These are phyloP conservation scores for Parazoanthus atlanticus DNA, from an alignment of 92 coral and sea anemone genomes.

Conservation along the genomic window DNA sequence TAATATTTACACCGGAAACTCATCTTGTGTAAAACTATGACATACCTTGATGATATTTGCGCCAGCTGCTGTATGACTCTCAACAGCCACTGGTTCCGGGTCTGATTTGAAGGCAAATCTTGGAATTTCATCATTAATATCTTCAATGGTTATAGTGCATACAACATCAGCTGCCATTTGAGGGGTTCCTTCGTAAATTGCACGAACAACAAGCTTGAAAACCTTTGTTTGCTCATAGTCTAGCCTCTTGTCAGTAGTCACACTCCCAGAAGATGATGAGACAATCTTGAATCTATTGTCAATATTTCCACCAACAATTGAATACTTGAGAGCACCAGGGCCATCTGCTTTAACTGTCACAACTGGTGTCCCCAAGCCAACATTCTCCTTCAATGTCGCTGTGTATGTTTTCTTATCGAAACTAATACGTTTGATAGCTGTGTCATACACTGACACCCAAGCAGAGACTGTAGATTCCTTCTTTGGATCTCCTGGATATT, in stretches of 20 bases:
- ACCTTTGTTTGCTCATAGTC: constrained; percentile 67
- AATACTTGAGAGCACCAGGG: constrained; percentile 49
- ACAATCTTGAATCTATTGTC: constrained; percentile 56
- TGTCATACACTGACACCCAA: constrained; percentile 59
- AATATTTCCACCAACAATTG: constrained; percentile 76
- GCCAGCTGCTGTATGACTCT: constrained; percentile 64
- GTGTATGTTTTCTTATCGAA: constrained; percentile 58
- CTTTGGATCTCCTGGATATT: constrained; percentile 17
- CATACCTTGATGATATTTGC: constrained; percentile 62
- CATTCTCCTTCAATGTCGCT: constrained; percentile 47
- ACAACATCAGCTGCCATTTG: constrained; percentile 67
- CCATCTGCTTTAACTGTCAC: constrained; percentile 59
- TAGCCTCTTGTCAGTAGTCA: constrained; percentile 36
- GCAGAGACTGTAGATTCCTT: constrained; percentile 44
- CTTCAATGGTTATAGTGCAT: constrained; percentile 63
- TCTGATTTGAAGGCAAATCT: constrained; percentile 61
- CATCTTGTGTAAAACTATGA: too few relatives aligned
- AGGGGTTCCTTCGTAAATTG: constrained; percentile 50
- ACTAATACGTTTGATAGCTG: constrained; percentile 47
- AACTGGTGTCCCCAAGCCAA: constrained; percentile 41
- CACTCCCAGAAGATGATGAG: constrained; percentile 37
- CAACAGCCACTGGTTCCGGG: constrained; percentile 67
- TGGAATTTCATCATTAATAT: constrained; percentile 76
- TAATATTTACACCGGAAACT: too few relatives aligned
- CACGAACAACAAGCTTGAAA: constrained; percentile 80